Conservation (phyloP, 2,113 vertebrate genomes). For the human (Homo sapiens) region DNA sequence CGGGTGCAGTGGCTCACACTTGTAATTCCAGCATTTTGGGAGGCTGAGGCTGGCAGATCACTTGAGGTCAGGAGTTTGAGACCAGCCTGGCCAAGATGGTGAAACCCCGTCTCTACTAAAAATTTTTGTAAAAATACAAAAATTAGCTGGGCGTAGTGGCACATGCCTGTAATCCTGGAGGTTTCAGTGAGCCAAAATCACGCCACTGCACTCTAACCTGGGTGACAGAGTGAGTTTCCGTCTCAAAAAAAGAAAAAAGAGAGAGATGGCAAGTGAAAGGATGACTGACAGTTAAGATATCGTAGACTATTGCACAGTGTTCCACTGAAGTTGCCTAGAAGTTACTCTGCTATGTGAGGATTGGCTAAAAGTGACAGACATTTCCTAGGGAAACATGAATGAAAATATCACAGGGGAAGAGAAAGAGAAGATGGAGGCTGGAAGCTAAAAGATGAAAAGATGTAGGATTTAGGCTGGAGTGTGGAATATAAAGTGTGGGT, state of each 20-base stretch:
- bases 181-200: too few relatives aligned
- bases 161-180: too few relatives aligned
- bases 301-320: accelerated
- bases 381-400: not conserved
- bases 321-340: not conserved
- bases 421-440: not conserved
- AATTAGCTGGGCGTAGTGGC: too few relatives aligned
- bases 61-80: too few relatives aligned
- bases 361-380: not conserved
- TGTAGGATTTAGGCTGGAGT: not conserved
- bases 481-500: not conserved
- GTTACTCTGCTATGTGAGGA: not conserved
- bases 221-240: too few relatives aligned
- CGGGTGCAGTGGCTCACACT: too few relatives aligned
- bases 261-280: not conserved
- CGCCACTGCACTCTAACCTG: too few relatives aligned
- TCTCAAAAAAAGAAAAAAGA: not conserved
- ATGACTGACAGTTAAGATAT: not conserved
- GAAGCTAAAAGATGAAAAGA: not conserved
- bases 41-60: too few relatives aligned
- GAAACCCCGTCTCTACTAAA: too few relatives aligned
- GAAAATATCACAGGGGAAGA: not conserved
- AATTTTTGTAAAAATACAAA: too few relatives aligned
- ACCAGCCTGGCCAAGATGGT: too few relatives aligned
- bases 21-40: too few relatives aligned